Base-by-base conservation (phyloP, 2,888 invertebrate genomes). In the Melanargia galathea region DNA sequence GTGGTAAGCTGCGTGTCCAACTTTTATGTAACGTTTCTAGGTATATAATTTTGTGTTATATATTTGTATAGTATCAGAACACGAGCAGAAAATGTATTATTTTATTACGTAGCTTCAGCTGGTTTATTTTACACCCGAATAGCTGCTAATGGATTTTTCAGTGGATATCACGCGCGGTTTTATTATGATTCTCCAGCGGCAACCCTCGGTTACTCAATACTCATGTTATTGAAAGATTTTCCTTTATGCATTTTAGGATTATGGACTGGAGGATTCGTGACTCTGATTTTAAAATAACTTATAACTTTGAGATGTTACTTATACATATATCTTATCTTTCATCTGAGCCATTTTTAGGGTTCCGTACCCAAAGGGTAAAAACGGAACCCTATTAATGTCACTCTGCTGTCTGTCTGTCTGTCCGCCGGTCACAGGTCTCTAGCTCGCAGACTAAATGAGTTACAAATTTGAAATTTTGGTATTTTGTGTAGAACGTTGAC, bases 101-200 rank as follows among this genome's bases (percentile, higher is more conserved):
- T 81, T 82, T 80, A 80, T 76, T 75, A 75, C 72, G 70, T 73
- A 78, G 80, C 77, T 77, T 76, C 75, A 77, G 70, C 75, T 76
- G 75, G 76, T 79, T 81, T 82, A 81, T 82, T 82, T 83, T 79
- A 80, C 78, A 75, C 78, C 68, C 74, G 78, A 81, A 78, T 81
- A 76, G 78, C 76, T 80, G 80, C 82, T 86, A 88, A 87, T 87
- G 83, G 83, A 83, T 81, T 80, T 82, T 81, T 80, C 80, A 77
- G 75, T 71, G 74, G 73, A 79, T 78, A 75, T 76, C 75, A 78
- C 72, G 75, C 73, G 80, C 72, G 75, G 68, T 84, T 88, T 87
- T 87, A 86, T 87, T 87, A 84, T 81, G 79, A 84, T 81, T 83
- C 81, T 68, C 65, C 64, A 66, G 75, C 71, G 75, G 80, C 82